These are phyloP conservation scores for Ptilorrhoa leucosticta DNA, from an alignment of 2,113 vertebrate genomes.

Conservation along the genomic window DNA sequence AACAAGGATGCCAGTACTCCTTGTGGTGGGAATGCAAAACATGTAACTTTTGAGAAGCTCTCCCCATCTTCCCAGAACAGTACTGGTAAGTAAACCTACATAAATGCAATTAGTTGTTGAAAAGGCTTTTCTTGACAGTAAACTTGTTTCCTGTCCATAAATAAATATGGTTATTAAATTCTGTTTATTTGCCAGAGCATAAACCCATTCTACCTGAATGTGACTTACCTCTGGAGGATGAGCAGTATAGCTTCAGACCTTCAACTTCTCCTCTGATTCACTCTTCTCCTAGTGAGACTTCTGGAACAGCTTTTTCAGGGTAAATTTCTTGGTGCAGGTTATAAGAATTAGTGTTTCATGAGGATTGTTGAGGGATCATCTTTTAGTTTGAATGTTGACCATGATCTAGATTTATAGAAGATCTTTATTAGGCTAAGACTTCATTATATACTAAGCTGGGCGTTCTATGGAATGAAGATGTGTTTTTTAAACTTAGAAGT, in stretches of 20 bases:
- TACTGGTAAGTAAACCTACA: constrained; percentile 68
- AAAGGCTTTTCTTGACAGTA: not conserved
- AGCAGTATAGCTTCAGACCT: constrained; percentile 83
- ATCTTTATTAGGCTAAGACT: not conserved
- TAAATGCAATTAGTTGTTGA: not conserved
- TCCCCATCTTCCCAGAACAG: not conserved
- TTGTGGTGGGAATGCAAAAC: constrained; percentile 50
- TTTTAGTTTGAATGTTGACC: not conserved
- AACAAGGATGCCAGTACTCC: not conserved
- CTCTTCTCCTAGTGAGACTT: constrained; percentile 90
- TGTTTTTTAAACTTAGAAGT: not conserved
- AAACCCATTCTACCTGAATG: constrained; percentile 37
- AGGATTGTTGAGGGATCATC: not conserved
- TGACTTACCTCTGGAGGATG: constrained; percentile 65
- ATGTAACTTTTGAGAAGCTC: constrained; percentile 54
- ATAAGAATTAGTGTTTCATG: not conserved
- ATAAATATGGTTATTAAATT: not conserved
- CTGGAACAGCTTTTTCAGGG: constrained; percentile 69
- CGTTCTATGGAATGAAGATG: not conserved
- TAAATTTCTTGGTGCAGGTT: constrained; percentile 7
- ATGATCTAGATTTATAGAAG: not conserved
- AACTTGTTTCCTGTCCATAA: not conserved
- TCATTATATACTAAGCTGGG: not conserved
- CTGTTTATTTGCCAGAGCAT: constrained; percentile 40
- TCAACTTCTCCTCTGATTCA: constrained; percentile 91